Percentiles rank a stretch among this genome's conserved stretches.
These are phyloP conservation scores for Celastrina argiolus DNA, from an alignment of 2,888 invertebrate species.

Conservation along the genomic window DNA sequence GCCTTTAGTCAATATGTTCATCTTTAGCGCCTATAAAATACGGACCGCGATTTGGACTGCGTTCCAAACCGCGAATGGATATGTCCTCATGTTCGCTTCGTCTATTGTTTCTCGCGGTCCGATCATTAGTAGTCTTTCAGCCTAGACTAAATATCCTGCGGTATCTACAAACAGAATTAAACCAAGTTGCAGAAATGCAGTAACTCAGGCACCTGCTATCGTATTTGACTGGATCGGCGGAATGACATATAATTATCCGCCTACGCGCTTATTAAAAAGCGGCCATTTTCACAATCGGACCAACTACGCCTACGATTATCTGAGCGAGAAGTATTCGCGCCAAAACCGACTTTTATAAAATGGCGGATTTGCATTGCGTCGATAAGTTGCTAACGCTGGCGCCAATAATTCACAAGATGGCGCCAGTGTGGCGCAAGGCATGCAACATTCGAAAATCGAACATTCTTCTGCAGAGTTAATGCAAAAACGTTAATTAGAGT, in stretches of 20 bases:
- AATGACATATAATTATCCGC: constrained; percentile 68
- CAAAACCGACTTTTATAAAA: constrained; percentile 45
- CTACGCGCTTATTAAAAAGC: constrained; percentile 63
- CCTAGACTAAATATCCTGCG: no score
- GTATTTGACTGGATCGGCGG: constrained; percentile 53
- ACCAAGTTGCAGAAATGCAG: constrained; percentile 31
- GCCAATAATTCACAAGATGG: constrained; percentile 69
- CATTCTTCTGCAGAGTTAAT: neutral
- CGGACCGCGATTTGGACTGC: no score
- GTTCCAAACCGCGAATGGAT: no score
- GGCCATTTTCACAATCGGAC: constrained; percentile 62
- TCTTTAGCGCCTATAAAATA: no score
- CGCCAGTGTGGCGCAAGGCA: constrained; percentile 56
- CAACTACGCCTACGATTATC: constrained; percentile 36
- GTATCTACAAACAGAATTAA: neutral
- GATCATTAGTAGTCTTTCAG: no score
- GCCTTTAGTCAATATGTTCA: no score
- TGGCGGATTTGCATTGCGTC: constrained; percentile 61
- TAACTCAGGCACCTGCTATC: constrained; percentile 43
- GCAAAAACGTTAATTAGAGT: neutral
- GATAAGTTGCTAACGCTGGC: constrained; percentile 52
- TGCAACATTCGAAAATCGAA: constrained; percentile 12
- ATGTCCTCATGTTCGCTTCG: no score
- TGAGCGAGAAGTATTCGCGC: constrained; percentile 51
- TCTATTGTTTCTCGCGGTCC: no score